Evolutionary conservation across 2,888 invertebrate species (phyloP).

Genomic region (Chymomyza amoena): DNA sequence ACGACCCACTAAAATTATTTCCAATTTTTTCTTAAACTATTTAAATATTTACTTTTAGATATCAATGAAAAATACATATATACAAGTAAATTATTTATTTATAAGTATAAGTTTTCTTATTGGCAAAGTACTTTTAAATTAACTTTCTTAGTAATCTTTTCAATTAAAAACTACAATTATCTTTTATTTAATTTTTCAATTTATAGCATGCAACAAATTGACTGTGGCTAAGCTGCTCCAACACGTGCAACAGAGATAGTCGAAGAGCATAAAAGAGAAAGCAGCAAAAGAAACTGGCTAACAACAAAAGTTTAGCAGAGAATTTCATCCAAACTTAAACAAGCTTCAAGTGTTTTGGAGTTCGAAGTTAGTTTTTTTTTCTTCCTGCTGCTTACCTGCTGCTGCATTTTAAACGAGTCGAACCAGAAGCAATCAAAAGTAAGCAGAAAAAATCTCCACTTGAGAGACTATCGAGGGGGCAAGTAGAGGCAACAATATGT

Average conservation of each 20-base stretch:
- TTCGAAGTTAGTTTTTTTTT: background rate
- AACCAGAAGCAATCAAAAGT: conserved; percentile 43
- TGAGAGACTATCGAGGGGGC: background rate
- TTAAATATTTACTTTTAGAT: too few species aligned
- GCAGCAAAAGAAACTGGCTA: background rate
- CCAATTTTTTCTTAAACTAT: too few species aligned
- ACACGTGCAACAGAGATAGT: background rate
- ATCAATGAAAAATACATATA: too few species aligned
- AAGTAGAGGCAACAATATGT: conserved; percentile 65
- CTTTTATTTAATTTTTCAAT: background rate
- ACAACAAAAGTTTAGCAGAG: background rate
- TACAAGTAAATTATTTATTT: too few species aligned
- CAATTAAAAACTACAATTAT: background rate
- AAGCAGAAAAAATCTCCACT: conserved; percentile 6
- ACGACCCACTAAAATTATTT: too few species aligned
- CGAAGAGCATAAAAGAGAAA: background rate
- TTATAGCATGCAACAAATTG: background rate
- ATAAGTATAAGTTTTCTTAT: too few species aligned
- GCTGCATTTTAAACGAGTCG: conserved; percentile 55
- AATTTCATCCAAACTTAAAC: background rate
- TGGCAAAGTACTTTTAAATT: too few species aligned
- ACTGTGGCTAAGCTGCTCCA: background rate
- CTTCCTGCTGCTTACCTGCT: conserved; percentile 45
- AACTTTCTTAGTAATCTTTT: background rate
- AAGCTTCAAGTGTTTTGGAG: background rate